A percentile compares a stretch with the other conserved stretches of the same genome.
phyloP scores from a whole-genome alignment of 92 coral and sea anemone species.

The Parazoanthus darwini region DNA sequence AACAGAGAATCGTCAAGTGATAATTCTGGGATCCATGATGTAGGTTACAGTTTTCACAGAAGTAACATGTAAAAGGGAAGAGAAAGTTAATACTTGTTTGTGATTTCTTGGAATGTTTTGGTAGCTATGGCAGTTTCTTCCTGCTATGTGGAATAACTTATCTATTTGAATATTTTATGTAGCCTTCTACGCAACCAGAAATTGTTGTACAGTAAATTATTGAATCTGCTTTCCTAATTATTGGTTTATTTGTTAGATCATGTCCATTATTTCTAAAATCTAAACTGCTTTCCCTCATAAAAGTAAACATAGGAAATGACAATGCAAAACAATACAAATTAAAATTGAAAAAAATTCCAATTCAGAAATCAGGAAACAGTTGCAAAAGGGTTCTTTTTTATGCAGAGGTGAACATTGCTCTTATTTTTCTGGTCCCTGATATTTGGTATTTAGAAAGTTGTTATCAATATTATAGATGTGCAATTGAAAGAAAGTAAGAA shows the following conservation, averaged over 20 bases:
- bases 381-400: background rate
- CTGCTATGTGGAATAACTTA: background rate
- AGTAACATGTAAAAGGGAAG: background rate
- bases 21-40: background rate
- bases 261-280: background rate
- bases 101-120: background rate
- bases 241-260: background rate
- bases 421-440: background rate
- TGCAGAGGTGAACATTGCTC: background rate
- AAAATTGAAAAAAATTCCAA: too few relatives aligned
- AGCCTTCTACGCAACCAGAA: background rate
- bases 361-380: background rate
- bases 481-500: background rate
- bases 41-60: background rate
- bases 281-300: background rate
- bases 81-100: background rate
- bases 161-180: background rate
- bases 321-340: too few relatives aligned
- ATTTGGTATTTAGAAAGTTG: background rate
- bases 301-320: too few relatives aligned
- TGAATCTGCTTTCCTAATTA: background rate
- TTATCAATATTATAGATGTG: background rate
- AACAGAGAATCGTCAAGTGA: background rate
- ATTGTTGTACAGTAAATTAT: background rate
- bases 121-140: background rate